Evolutionary conservation across 2,113 vertebrate genomes (phyloP), one percentile per base, ranked within the genome.

Genomic region (Nannobrachium achirus): DNA sequence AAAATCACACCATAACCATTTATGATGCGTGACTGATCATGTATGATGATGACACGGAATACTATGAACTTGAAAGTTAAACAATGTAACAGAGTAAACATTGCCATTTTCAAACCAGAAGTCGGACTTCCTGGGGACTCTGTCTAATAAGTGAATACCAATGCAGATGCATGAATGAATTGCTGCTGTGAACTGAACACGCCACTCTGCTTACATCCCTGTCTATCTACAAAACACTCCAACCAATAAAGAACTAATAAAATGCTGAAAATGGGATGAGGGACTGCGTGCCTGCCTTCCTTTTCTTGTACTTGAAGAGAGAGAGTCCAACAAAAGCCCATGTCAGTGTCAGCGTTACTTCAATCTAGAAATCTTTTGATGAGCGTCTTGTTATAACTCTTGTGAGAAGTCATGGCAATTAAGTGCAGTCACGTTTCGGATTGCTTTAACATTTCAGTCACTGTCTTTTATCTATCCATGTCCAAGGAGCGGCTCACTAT

Each of bases 401-500:
- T 48, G 1, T 40, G 19, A 49, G 13, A 67, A 46, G 52, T 48
- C 44, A 13, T 7, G 14, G 16, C n/a, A 56, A 56, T 18, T 6
- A 48, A 48, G 14, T 56, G 11, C 10, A 55, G 7, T 55, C 19
- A 2, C 13, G 40, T n/a, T 33, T 14, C 52, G 33, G 45, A 38
- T 38, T 20, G n/a, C 9, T 58, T 48, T 6, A 10, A 46, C 25
- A 14, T n/a, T 16, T 48, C 46, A 39, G 13, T 49, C 18, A 18
- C 38, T n/a, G 44, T 39, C 42, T 56, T n/a, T 45, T 56, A 66
- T 68, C 65, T 46, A 15, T 62, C n/a, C 13, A 15, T 60, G 33
- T 51, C 16, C 38, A 39, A 51, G 33, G 46, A 45, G 11, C 2
- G 39, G 45, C 16, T 55, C 13, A 14, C 39, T 19, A 44, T 65